These are phyloP conservation scores for Anguilla japonica DNA, from an alignment of 2,113 vertebrate species.

Conservation along the genomic window DNA sequence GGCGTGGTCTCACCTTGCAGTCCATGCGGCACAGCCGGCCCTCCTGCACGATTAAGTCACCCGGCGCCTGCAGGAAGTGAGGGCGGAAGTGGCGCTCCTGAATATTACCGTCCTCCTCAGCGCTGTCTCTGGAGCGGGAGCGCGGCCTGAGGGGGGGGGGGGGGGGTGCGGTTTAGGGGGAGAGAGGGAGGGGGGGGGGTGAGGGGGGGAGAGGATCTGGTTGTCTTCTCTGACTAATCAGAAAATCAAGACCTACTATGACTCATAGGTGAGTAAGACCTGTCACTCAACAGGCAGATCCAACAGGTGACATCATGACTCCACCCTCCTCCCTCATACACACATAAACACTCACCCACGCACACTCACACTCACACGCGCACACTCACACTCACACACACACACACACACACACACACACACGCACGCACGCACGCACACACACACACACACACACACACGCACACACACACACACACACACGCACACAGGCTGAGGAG, in stretches of 20 bases:
- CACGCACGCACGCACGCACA: background rate
- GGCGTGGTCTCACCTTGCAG: constrained; percentile 81
- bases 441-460: background rate
- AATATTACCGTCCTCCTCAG: constrained; percentile 93
- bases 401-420: constrained; percentile 8
- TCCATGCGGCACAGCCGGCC: constrained; percentile 96
- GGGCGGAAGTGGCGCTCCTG: constrained; percentile 98
- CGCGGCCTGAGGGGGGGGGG: constrained; percentile 75
- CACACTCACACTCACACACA: constrained; percentile 1
- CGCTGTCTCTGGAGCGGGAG: constrained; percentile 93
- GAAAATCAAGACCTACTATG: too few relatives aligned
- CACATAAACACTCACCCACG: too few relatives aligned
- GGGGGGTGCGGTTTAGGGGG: background rate
- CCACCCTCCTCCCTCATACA: too few relatives aligned
- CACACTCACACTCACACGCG: background rate
- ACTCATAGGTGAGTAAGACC: background rate
- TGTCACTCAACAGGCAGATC: background rate
- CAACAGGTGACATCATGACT: background rate
- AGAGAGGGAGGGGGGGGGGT: background rate
- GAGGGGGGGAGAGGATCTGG: background rate
- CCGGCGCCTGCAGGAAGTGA: constrained; percentile 97
- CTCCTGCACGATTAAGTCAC: constrained; percentile 93
- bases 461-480: background rate
- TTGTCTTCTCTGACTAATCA: too few relatives aligned
- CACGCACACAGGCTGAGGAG: background rate